Evolutionary conservation across 2,888 invertebrate species (phyloP).

Genomic region (Acleris emargana): DNA sequence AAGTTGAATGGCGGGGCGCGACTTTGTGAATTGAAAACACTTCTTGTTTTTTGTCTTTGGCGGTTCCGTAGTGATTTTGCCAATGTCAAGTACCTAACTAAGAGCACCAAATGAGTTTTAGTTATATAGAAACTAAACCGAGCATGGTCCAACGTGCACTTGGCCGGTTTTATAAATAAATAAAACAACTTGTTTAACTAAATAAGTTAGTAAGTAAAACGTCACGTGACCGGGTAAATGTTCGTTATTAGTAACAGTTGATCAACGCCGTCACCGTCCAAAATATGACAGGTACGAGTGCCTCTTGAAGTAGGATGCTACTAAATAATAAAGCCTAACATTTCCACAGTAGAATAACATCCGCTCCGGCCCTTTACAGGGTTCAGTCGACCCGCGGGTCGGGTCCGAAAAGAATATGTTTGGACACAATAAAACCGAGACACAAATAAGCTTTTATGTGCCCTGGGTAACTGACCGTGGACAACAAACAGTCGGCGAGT

Average conservation of each 20-base stretch:
- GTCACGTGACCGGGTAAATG: too few species aligned
- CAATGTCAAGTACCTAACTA: too few species aligned
- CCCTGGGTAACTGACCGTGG: slow-evolving; percentile 79
- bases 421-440: slow-evolving; percentile 52
- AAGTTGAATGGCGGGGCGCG: too few species aligned
- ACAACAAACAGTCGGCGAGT: slow-evolving; percentile 65
- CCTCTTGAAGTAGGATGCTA: neutral
- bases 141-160: too few species aligned
- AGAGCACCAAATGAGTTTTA: too few species aligned
- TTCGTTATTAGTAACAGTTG: neutral
- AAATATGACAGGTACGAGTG: neutral
- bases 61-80: too few species aligned
- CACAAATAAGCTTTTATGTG: slow-evolving; percentile 70
- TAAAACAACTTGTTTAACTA: too few species aligned
- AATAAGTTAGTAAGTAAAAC: too few species aligned
- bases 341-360: slow-evolving; percentile 8
- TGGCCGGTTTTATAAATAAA: too few species aligned
- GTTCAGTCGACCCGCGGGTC: slow-evolving; percentile 15
- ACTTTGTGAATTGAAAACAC: too few species aligned
- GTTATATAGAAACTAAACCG: too few species aligned
- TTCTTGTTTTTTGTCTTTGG: too few species aligned
- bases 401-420: slow-evolving; percentile 49
- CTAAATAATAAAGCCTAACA: neutral
- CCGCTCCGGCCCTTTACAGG: slow-evolving; percentile 18
- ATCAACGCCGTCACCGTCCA: neutral